These are phyloP conservation scores for Marmota monax DNA, from an alignment of 2,113 vertebrate species.

Conservation along the genomic window DNA sequence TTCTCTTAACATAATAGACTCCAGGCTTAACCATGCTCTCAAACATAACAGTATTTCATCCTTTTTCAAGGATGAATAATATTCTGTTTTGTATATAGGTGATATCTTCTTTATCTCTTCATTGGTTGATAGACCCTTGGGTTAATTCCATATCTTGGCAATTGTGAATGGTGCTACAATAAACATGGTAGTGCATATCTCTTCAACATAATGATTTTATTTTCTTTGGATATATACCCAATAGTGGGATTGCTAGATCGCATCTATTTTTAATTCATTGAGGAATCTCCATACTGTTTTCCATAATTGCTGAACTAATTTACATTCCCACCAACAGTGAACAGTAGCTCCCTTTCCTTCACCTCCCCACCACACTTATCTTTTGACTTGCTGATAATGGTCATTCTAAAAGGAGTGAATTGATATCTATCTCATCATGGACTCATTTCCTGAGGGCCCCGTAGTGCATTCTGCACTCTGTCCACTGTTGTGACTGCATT, in stretches of 20 bases:
- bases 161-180: not conserved
- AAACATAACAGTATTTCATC: not conserved
- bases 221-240: not conserved
- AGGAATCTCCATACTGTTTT: not conserved
- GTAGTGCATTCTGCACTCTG: rapidly evolving
- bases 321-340: not conserved
- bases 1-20: not conserved
- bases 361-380: not conserved
- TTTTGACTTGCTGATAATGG: not conserved
- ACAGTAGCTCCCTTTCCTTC: not conserved
- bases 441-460: not conserved
- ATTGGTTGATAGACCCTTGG: not conserved
- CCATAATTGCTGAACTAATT: not conserved
- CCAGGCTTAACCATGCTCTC: not conserved
- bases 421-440: not conserved
- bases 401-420: not conserved
- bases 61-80: not conserved
- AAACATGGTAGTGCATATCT: not conserved
- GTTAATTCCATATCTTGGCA: not conserved
- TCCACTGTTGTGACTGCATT: not conserved
- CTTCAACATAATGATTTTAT: not conserved
- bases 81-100: not conserved
- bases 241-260: not conserved
- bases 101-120: not conserved
- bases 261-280: not conserved